phyloP scores from a whole-genome alignment of 2,888 invertebrate genomes.

The Perithous albicinctus region DNA sequence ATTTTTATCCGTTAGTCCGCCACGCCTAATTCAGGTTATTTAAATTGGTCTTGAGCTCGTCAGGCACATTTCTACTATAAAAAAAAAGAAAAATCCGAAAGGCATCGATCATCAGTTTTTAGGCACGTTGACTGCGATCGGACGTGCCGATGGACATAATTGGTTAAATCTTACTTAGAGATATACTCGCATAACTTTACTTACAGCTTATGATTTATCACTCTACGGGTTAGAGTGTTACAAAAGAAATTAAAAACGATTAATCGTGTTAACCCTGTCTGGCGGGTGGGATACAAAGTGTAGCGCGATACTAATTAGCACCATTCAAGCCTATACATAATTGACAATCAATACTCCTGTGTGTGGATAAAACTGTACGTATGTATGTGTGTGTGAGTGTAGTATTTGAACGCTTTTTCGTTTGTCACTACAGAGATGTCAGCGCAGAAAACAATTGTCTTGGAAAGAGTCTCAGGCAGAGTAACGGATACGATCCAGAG shows the following conservation, averaged over 20 bases:
- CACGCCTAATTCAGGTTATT: neutral
- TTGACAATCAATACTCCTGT: slow-evolving; percentile 13
- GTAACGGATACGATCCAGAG: no score
- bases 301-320: neutral
- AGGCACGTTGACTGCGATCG: slow-evolving; percentile 11
- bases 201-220: neutral
- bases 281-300: slow-evolving; percentile 8
- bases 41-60: slow-evolving; percentile 30
- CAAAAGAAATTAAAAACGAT: neutral
- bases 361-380: no score
- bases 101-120: neutral
- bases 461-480: no score
- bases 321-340: slow-evolving; percentile 30
- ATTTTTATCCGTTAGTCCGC: neutral
- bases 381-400: no score
- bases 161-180: neutral
- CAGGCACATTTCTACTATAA: slow-evolving; percentile 26
- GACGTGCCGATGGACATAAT: slow-evolving; percentile 7
- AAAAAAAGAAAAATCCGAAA: neutral
- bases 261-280: slow-evolving; percentile 20
- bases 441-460: no score
- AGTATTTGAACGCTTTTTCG: no score
- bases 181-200: neutral
- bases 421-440: no score
- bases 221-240: slow-evolving; percentile 18